These are phyloP conservation scores for Epiblema foenella DNA, from an alignment of 2,888 invertebrate genomes.

Conservation along the genomic window DNA sequence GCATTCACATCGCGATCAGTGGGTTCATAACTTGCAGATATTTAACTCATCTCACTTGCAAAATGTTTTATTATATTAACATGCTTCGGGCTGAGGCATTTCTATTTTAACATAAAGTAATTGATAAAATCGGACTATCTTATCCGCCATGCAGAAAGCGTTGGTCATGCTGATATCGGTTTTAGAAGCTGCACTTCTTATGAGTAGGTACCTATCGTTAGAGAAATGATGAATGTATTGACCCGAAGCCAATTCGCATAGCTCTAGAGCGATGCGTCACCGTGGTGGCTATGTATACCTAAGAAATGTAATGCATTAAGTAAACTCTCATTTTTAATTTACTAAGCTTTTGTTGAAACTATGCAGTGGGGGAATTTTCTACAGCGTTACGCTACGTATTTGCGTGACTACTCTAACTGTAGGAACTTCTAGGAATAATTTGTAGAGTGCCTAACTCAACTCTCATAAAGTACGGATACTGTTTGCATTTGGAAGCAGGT, in stretches of 20 bases:
- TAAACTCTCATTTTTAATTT: not conserved
- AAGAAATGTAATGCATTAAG: conserved; percentile 6
- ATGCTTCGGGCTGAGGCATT: conserved; percentile 83
- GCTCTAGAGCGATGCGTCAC: conserved; percentile 21
- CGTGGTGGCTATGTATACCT: conserved; percentile 5
- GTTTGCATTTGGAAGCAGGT: conserved; percentile 36
- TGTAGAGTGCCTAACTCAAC: conserved; percentile 27
- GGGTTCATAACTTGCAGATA: conserved; percentile 50
- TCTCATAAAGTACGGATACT: conserved; percentile 25
- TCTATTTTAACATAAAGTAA: conserved; percentile 80
- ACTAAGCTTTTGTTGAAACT: conserved; percentile 22
- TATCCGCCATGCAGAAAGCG: conserved; percentile 84
- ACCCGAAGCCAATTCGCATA: conserved; percentile 22
- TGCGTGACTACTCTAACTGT: conserved; percentile 25
- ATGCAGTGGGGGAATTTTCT: conserved; percentile 25
- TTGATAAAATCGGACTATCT: conserved; percentile 76
- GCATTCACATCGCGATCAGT: conserved; percentile 61
- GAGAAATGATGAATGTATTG: conserved; percentile 27
- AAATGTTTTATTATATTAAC: conserved; percentile 71
- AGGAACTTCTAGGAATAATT: conserved; percentile 25
- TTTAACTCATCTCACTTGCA: conserved; percentile 60
- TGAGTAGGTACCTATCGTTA: conserved; percentile 36
- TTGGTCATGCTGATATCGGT: conserved; percentile 79
- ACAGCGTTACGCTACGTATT: conserved; percentile 16
- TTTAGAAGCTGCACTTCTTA: conserved; percentile 53